Evolutionary conservation across 2,797 vertebrate species (phyloP).

Genomic region (Bradypus variegatus): DNA sequence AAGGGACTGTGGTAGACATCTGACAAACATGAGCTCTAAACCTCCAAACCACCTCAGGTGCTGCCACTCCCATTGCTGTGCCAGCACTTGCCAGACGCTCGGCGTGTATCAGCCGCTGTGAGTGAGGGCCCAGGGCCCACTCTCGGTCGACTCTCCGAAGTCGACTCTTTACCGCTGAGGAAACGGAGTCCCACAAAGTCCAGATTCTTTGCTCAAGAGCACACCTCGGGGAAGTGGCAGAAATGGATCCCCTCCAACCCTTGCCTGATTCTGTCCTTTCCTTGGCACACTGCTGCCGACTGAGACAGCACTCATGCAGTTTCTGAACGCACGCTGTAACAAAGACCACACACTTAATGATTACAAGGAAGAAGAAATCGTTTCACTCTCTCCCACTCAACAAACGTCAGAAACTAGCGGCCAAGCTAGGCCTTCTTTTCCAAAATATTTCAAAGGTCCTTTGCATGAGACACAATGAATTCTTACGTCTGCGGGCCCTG

Average conservation of each 20-base stretch:
- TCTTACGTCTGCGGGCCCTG: too few relatives aligned
- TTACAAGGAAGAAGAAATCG: neutral
- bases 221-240: neutral
- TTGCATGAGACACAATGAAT: neutral
- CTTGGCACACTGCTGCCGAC: neutral
- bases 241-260: too few relatives aligned
- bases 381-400: neutral
- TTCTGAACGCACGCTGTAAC: neutral
- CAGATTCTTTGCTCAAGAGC: neutral
- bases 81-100: fast-evolving
- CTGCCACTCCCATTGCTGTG: fast-evolving
- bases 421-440: neutral
- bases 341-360: fast-evolving
- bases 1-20: neutral
- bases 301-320: neutral
- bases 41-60: neutral
- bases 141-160: neutral
- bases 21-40: neutral
- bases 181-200: neutral
- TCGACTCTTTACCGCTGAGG: too few relatives aligned
- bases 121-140: fast-evolving
- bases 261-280: neutral
- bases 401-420: neutral
- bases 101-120: fast-evolving
- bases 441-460: neutral